Evolutionary conservation across 2,888 invertebrate genomes (phyloP).

Genomic region (Macrophya alboannulata): DNA sequence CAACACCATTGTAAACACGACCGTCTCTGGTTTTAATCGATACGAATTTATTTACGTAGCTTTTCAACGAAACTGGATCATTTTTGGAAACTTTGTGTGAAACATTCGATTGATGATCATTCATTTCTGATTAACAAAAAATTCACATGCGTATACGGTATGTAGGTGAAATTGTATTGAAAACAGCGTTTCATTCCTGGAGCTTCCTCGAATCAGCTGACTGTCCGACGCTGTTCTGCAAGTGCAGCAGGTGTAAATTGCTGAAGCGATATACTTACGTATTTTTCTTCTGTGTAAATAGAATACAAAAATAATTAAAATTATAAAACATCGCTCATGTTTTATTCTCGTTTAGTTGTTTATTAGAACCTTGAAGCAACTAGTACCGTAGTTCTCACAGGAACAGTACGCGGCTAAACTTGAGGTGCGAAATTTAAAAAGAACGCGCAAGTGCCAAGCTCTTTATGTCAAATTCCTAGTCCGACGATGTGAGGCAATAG

Average conservation of each 20-base stretch:
- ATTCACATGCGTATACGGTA: background rate
- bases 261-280: background rate
- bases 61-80: slow-evolving; percentile 73
- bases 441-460: background rate
- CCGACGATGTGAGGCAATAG: background rate
- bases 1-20: slow-evolving; percentile 69
- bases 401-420: background rate
- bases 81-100: slow-evolving; percentile 72
- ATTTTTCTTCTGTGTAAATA: background rate
- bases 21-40: slow-evolving; percentile 68
- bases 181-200: background rate
- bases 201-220: slow-evolving; percentile 6
- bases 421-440: slow-evolving; percentile 23
- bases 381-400: background rate
- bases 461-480: background rate
- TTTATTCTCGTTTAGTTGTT: background rate
- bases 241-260: background rate
- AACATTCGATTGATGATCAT: slow-evolving; percentile 52
- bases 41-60: slow-evolving; percentile 74
- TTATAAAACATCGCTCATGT: background rate
- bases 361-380: background rate
- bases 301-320: background rate
- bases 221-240: background rate
- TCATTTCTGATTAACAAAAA: slow-evolving; percentile 14
- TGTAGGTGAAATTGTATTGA: background rate